A percentile compares a stretch with the other conserved stretches of the same genome.
Evolutionary conservation across 2,888 invertebrate species (phyloP).

Genomic region (Drosophila quasianomalipes): DNA sequence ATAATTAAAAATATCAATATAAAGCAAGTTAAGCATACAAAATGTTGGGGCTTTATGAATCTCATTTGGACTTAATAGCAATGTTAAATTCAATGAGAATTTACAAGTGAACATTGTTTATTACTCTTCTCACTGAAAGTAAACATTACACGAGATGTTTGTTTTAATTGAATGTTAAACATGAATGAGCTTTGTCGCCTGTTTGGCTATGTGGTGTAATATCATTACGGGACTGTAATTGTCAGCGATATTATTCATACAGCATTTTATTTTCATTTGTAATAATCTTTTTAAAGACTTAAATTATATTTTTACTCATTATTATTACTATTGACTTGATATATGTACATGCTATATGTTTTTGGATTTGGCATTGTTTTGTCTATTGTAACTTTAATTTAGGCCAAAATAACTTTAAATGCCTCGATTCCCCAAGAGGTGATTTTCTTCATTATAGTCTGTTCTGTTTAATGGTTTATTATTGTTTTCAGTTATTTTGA

Average conservation of each 20-base stretch:
- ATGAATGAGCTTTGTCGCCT: background rate
- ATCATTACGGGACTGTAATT: background rate
- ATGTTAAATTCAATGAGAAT: background rate
- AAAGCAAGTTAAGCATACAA: background rate
- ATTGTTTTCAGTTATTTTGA: slow-evolving; percentile 54
- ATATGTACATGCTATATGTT: background rate
- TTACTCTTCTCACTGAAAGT: background rate
- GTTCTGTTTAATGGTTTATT: slow-evolving; percentile 28
- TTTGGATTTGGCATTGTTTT: background rate
- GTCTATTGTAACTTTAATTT: background rate
- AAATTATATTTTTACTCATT: background rate
- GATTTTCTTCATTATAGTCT: slow-evolving; percentile 9
- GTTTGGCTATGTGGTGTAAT: background rate
- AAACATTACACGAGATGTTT: background rate
- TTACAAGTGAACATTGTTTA: background rate
- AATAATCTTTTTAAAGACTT: background rate
- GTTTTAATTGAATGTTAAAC: slow-evolving; percentile 2
- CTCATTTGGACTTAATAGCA: background rate
- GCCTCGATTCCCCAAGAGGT: background rate
- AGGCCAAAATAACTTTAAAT: background rate
- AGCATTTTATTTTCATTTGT: background rate
- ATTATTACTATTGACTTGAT: background rate
- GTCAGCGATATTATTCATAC: background rate
- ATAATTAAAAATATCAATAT: background rate
- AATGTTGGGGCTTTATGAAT: background rate